These are phyloP conservation scores for Lypha dubia DNA, from an alignment of 2,888 invertebrate genomes.

Conservation along the genomic window DNA sequence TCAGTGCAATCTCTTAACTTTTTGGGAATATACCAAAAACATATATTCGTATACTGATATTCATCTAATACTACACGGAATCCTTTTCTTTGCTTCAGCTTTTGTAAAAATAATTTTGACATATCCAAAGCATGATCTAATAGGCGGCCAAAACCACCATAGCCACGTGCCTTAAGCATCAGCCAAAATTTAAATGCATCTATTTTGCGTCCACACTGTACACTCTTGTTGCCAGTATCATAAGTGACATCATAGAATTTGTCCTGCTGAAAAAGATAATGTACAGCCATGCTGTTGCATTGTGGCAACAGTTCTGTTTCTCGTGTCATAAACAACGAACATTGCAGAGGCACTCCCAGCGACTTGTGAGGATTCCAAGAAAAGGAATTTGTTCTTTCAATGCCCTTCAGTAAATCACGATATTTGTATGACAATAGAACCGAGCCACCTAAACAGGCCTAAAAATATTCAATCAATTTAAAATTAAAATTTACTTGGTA, in stretches of 20 bases:
- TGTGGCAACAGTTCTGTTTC: conserved; percentile 85
- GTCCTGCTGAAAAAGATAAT: conserved; percentile 92
- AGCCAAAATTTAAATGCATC: conserved; percentile 97
- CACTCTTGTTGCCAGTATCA: conserved; percentile 93
- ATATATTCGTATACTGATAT: conserved; percentile 92
- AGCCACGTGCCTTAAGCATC: conserved; percentile 93
- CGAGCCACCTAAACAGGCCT: conserved; percentile 92
- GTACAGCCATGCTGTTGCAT: conserved; percentile 88
- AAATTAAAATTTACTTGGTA: background rate
- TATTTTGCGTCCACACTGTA: conserved; percentile 95
- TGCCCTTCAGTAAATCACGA: conserved; percentile 84
- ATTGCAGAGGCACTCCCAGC: conserved; percentile 91
- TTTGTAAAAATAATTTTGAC: conserved; percentile 85
- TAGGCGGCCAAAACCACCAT: conserved; percentile 85
- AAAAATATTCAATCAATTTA: conserved; percentile 68
- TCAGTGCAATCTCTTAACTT: conserved; percentile 83
- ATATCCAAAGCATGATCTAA: conserved; percentile 87
- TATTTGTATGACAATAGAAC: conserved; percentile 88
- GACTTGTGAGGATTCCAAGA: conserved; percentile 95
- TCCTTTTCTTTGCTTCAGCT: conserved; percentile 83
- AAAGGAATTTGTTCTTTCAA: conserved; percentile 88
- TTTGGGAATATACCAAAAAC: conserved; percentile 93
- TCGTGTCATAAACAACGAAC: conserved; percentile 87
- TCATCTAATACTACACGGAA: conserved; percentile 87
- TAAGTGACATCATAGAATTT: conserved; percentile 92